phyloP scores from a whole-genome alignment of 1,140 invertebrate species.

The Dermatophagoides farinae region DNA sequence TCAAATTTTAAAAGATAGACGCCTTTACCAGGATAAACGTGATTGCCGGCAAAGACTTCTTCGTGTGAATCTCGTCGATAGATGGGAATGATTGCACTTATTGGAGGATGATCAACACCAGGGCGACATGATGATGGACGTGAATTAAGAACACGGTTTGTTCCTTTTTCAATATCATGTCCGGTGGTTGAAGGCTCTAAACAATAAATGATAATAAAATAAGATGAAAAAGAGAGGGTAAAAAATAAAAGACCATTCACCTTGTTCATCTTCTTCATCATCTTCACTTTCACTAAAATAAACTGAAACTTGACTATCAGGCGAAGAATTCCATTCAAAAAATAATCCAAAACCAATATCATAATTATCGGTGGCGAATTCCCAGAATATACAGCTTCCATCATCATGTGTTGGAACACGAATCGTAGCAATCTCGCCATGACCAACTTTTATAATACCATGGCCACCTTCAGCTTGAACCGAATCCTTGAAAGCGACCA shows the following conservation, averaged over 20 bases:
- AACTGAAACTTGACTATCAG: slow-evolving; percentile 54
- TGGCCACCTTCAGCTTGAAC: slow-evolving; percentile 62
- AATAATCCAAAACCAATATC: slow-evolving; percentile 97
- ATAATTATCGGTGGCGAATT: slow-evolving; percentile 94
- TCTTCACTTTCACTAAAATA: slow-evolving; percentile 80
- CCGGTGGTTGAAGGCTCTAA: slow-evolving; percentile 2
- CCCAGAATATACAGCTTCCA: slow-evolving; percentile 91
- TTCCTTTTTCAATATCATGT: slow-evolving; percentile 18
- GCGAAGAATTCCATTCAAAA: slow-evolving; percentile 87
- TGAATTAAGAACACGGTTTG: neutral
- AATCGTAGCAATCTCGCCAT: slow-evolving; percentile 92
- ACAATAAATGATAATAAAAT: neutral
- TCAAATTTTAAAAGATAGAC: slow-evolving; percentile 98
- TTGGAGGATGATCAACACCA: slow-evolving; percentile 32
- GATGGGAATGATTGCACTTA: slow-evolving; percentile 66
- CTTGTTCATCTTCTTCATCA: slow-evolving; percentile 42
- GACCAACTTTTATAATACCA: slow-evolving; percentile 80
- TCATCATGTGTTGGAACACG: slow-evolving; percentile 88
- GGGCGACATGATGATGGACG: slow-evolving; percentile 8
- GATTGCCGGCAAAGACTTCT: slow-evolving; percentile 91
- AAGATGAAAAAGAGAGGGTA: neutral
- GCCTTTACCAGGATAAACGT: slow-evolving; percentile 85
- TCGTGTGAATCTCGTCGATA: slow-evolving; percentile 86
- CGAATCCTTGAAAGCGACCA: slow-evolving; percentile 73
- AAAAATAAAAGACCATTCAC: slow-evolving; percentile 31